phyloP scores from a whole-genome alignment of 2,113 vertebrate genomes.

The Phylloscopus trochiloides region DNA sequence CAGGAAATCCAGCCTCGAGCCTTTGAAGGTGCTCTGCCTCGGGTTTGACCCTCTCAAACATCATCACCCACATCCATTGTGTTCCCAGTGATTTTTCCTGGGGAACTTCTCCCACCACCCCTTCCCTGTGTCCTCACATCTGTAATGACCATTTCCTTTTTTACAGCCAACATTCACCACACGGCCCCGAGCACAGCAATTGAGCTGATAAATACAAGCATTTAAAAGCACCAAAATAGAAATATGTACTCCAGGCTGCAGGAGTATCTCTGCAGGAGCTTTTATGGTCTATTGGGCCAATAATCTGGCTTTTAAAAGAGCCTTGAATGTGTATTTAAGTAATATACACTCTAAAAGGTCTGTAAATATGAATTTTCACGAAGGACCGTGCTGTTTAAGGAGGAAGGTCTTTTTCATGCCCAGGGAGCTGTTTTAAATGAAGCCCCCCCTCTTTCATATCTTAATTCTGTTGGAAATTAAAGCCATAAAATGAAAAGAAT shows the following conservation, averaged over 20 bases:
- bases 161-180: not conserved
- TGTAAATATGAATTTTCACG: constrained; percentile 41
- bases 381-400: not conserved
- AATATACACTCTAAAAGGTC: constrained; percentile 15
- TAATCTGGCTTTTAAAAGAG: constrained; percentile 53
- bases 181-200: not conserved
- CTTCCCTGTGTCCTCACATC: not conserved
- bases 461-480: constrained; percentile 47
- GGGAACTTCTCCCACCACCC: not conserved
- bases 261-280: not conserved
- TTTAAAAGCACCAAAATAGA: constrained; percentile 40
- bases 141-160: not conserved
- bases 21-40: not conserved
- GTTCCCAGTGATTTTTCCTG: not conserved
- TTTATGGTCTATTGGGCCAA: constrained; percentile 52
- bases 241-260: not conserved
- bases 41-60: not conserved
- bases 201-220: constrained; percentile 42
- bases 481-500: not conserved
- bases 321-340: constrained; percentile 57
- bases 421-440: not conserved
- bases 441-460: not conserved
- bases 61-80: not conserved
- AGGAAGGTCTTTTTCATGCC: not conserved
- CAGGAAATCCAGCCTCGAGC: not conserved